These are phyloP conservation scores for Drosophila suboccidentalis DNA, from an alignment of 2,888 invertebrate species.

Conservation along the genomic window DNA sequence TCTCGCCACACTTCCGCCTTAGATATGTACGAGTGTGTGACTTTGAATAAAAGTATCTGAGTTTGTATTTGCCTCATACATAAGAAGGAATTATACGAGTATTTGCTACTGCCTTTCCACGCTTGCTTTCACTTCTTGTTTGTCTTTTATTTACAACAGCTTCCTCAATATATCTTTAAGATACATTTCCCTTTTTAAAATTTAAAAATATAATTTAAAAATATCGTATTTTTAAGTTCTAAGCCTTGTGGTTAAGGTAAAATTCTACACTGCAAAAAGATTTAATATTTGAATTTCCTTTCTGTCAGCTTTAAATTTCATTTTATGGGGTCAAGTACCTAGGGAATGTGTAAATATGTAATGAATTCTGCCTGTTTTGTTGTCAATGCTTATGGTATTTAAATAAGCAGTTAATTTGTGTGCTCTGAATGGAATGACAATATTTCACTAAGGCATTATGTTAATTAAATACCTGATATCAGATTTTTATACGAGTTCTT, in stretches of 20 bases:
- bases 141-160: constrained; percentile 14
- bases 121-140: constrained; percentile 17
- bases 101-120: constrained; percentile 8
- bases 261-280: neutral
- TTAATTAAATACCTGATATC: constrained; percentile 5
- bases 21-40: neutral
- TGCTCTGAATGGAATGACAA: neutral
- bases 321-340: neutral
- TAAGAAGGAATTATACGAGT: constrained; percentile 17
- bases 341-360: neutral
- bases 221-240: neutral
- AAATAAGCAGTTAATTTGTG: neutral
- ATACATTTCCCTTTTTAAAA: neutral
- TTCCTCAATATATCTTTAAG: constrained; percentile 14
- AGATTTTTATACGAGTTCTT: neutral
- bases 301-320: neutral
- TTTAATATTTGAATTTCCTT: neutral
- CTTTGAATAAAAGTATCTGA: neutral
- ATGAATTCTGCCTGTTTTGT: neutral
- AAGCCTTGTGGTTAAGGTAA: neutral
- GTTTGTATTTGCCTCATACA: constrained; percentile 13
- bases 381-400: constrained; percentile 1
- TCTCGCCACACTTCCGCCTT: constrained; percentile 15
- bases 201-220: neutral
- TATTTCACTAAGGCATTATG: neutral